A percentile compares a stretch with the other conserved stretches of the same genome.
Evolutionary conservation across 2,888 invertebrate species (phyloP).

Genomic region (Sicus ferrugineus): DNA sequence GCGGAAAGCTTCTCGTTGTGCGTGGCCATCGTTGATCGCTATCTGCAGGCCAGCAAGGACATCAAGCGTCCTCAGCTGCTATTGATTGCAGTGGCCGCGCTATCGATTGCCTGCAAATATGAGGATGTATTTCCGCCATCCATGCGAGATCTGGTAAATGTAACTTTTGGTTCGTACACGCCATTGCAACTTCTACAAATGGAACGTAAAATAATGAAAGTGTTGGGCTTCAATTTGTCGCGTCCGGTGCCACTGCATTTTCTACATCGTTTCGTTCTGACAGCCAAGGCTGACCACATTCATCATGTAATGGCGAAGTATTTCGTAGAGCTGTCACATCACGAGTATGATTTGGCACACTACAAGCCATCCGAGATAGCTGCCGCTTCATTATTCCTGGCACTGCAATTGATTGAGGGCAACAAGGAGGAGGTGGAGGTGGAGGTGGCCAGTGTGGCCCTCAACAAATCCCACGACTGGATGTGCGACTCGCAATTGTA

Average conservation of each 20-base stretch:
- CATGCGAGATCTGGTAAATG: conserved; percentile 86
- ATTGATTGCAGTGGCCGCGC: conserved; percentile 86
- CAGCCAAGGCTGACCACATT: conserved; percentile 69
- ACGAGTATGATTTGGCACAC: conserved; percentile 82
- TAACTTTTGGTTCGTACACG: conserved; percentile 87
- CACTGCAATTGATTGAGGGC: conserved; percentile 58
- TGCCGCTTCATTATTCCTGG: conserved; percentile 59
- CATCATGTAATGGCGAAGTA: conserved; percentile 88
- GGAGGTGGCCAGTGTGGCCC: conserved; percentile 48
- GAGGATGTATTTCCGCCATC: conserved; percentile 93
- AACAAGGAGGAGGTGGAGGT: conserved; percentile 52
- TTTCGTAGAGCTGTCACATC: conserved; percentile 82
- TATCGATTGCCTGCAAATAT: conserved; percentile 92
- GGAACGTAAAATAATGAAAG: conserved; percentile 80
- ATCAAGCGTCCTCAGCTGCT: conserved; percentile 79
- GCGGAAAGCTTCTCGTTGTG: conserved; percentile 91
- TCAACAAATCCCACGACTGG: conserved; percentile 72
- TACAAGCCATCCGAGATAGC: conserved; percentile 80
- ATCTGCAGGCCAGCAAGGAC: conserved; percentile 70
- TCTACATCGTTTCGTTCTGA: conserved; percentile 78
- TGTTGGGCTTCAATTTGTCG: conserved; percentile 82
- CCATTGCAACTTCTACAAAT: conserved; percentile 81
- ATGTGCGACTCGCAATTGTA: conserved; percentile 78
- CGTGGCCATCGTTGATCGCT: conserved; percentile 88
- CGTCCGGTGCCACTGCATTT: conserved; percentile 90